Evolutionary conservation across 2,797 vertebrate genomes (phyloP).

Genomic region (Austrolebias charrua): DNA sequence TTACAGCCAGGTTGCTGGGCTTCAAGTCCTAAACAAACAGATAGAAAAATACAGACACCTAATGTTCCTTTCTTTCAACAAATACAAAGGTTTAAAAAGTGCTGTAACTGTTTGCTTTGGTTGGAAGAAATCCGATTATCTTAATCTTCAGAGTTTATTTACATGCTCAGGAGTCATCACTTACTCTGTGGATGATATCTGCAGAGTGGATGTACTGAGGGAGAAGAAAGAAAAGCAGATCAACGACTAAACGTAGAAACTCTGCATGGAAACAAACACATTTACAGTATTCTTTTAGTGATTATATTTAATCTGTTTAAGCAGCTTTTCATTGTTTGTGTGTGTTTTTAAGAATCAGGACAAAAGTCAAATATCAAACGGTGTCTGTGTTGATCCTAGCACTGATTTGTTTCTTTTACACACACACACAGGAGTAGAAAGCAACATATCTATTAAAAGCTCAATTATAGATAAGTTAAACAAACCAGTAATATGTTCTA

Average conservation of each 20-base stretch:
- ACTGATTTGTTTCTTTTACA: no score
- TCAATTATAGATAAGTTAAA: neutral
- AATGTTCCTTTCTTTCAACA: no score
- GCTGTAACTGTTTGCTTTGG: neutral
- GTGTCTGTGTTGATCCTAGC: no score
- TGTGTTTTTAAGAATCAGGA: no score
- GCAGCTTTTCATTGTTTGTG: no score
- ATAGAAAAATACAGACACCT: constrained; percentile 11
- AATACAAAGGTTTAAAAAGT: neutral
- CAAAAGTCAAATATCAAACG: no score
- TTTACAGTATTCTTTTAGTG: no score
- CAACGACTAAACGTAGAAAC: no score
- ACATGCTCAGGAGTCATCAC: constrained; percentile 59
- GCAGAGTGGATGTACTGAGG: constrained; percentile 97
- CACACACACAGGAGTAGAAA: no score
- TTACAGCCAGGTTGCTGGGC: constrained; percentile 97
- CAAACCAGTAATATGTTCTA: neutral
- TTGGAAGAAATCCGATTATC: neutral
- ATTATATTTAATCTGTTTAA: no score
- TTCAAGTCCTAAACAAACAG: constrained; percentile 88
- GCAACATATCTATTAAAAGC: no score
- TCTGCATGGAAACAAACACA: neutral
- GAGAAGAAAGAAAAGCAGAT: constrained; percentile 32
- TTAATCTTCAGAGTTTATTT: constrained; percentile 1
- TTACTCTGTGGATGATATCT: constrained; percentile 97